Evolutionary conservation across 2,797 vertebrate genomes (phyloP).

Genomic region (Mormyrops boulengeri): DNA sequence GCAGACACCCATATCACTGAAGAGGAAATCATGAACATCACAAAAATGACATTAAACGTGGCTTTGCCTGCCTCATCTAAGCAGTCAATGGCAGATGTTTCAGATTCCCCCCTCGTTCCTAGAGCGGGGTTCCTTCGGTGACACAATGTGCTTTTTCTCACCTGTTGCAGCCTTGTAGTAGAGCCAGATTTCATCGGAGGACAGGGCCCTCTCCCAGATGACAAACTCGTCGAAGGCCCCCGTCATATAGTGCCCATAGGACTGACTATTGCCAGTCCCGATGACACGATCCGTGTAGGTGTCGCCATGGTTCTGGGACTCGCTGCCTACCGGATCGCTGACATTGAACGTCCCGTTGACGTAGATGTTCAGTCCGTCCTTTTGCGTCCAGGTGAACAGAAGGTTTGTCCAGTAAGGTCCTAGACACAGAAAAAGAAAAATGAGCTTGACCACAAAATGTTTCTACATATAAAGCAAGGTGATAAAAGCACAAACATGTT

Average conservation of each 20-base stretch:
- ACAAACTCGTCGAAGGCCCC: slow-evolving; percentile 90
- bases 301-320: slow-evolving; percentile 70
- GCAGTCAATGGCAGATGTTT: neutral
- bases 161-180: slow-evolving; percentile 85
- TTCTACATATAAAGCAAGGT: neutral
- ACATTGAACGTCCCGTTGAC: slow-evolving; percentile 79
- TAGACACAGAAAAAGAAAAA: slow-evolving; percentile 37
- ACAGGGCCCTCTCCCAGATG: slow-evolving; percentile 88
- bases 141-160: slow-evolving; percentile 46
- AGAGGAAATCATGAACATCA: slow-evolving; percentile 32
- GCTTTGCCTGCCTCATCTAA: neutral
- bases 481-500: neutral
- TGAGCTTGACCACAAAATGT: neutral
- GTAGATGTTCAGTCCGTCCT: slow-evolving; percentile 81
- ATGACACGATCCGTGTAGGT: slow-evolving; percentile 63
- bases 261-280: slow-evolving; percentile 54
- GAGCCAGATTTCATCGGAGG: slow-evolving; percentile 62
- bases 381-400: slow-evolving; percentile 84
- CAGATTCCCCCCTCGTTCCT: neutral
- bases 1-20: slow-evolving; percentile 12
- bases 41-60: neutral
- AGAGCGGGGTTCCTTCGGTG: neutral
- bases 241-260: slow-evolving; percentile 56
- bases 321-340: slow-evolving; percentile 58
- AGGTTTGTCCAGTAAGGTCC: slow-evolving; percentile 88